phyloP scores from a whole-genome alignment of 2,888 invertebrate species.

The Ecdyonurus torrentis region DNA sequence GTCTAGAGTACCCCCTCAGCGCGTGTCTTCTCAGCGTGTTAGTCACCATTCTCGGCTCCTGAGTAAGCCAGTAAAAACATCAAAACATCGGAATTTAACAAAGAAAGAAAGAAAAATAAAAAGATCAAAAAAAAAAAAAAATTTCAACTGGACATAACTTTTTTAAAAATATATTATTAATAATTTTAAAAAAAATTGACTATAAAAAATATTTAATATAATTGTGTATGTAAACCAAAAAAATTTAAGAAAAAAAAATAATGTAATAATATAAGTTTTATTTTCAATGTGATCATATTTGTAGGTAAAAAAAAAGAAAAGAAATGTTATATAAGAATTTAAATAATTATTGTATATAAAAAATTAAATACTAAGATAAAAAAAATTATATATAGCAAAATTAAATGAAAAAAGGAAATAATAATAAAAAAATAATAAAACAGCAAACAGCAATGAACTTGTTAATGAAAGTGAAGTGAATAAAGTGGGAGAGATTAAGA shows the following conservation, averaged over 20 bases:
- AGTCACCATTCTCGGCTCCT: constrained; percentile 29
- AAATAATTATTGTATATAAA: not conserved
- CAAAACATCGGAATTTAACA: too few species aligned
- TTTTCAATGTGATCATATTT: not conserved
- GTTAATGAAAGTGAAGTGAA: not conserved
- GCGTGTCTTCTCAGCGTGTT: constrained; percentile 52
- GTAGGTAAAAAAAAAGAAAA: too few species aligned
- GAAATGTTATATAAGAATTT: too few species aligned
- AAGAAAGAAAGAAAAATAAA: too few species aligned
- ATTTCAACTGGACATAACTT: too few species aligned
- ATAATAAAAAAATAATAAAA: not conserved
- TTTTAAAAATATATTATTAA: too few species aligned
- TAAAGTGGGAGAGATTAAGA: not conserved
- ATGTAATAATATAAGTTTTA: not conserved
- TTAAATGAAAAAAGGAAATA: not conserved
- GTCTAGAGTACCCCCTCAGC: constrained; percentile 52
- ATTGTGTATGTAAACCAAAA: not conserved
- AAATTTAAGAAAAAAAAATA: too few species aligned
- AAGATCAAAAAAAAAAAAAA: too few species aligned
- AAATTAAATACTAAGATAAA: not conserved
- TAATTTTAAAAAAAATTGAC: too few species aligned
- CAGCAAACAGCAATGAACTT: too few species aligned
- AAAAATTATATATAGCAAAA: not conserved
- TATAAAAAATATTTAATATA: too few species aligned
- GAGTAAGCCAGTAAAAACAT: constrained; percentile 15